These are phyloP conservation scores for Notamacropus eugenii DNA, from an alignment of 2,797 vertebrate species.

Conservation along the genomic window DNA sequence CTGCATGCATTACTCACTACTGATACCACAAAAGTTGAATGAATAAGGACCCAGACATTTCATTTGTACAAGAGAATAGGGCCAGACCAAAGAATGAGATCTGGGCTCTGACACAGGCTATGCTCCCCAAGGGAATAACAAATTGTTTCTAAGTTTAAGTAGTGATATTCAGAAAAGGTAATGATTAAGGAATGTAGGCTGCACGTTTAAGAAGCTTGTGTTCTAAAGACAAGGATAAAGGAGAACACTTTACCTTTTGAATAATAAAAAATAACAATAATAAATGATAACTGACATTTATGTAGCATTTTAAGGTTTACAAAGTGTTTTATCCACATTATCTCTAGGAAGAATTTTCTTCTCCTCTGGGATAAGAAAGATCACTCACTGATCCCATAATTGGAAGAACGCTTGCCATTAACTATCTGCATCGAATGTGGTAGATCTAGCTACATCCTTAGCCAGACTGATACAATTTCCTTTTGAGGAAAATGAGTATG, in stretches of 20 bases:
- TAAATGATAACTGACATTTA: background rate
- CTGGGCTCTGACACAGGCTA: background rate
- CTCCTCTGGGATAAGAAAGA: background rate
- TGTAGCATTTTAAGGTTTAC: background rate
- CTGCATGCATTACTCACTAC: background rate
- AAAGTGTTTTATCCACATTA: background rate
- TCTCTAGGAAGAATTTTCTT: background rate
- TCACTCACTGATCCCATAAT: background rate
- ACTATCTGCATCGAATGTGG: background rate
- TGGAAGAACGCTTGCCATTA: background rate
- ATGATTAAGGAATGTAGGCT: background rate
- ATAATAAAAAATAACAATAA: background rate
- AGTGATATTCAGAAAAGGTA: background rate
- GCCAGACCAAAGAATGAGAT: rapidly evolving
- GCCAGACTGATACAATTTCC: background rate
- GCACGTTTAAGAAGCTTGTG: background rate
- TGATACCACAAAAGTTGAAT: background rate
- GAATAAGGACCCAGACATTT: background rate
- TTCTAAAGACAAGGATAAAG: background rate
- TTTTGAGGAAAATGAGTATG: background rate
- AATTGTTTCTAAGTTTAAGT: no score
- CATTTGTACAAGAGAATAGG: background rate
- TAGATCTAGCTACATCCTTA: background rate
- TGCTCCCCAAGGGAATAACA: background rate
- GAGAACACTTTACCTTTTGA: background rate